phyloP scores from a whole-genome alignment of 2,888 invertebrate species.

The Amblyjoppa proteus region DNA sequence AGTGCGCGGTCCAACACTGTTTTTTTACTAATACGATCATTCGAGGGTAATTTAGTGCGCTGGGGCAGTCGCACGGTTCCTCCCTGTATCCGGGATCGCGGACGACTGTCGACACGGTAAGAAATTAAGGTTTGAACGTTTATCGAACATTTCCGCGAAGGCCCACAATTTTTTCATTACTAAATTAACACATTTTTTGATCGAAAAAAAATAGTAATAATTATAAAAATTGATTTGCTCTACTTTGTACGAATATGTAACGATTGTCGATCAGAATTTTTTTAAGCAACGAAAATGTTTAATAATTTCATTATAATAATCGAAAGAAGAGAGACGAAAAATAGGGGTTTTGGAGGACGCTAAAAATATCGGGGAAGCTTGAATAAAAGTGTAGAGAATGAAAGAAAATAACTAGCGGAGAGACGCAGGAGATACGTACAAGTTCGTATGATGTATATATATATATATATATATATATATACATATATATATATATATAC shows the following conservation, averaged over 20 bases:
- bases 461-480: conserved; percentile 52
- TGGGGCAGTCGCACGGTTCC: neutral
- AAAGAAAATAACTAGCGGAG: conserved; percentile 31
- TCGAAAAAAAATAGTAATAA: neutral
- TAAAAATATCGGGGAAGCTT: conserved; percentile 20
- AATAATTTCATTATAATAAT: neutral
- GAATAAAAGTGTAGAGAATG: conserved; percentile 41
- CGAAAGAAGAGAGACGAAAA: neutral
- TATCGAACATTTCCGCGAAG: neutral
- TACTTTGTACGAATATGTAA: neutral
- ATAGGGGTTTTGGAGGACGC: neutral
- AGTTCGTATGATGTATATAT: conserved; percentile 47
- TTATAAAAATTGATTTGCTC: neutral
- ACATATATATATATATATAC: conserved; percentile 51
- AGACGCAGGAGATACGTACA: conserved; percentile 42
- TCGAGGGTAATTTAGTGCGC: conserved; percentile 40
- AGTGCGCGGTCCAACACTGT: conserved; percentile 48
- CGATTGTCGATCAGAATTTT: neutral
- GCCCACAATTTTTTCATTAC: too few species aligned
- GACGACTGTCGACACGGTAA: neutral
- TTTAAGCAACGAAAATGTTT: neutral
- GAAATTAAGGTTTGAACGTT: neutral
- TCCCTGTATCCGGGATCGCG: neutral
- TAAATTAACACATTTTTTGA: too few species aligned
- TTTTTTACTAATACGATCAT: conserved; percentile 66